phyloP scores from a whole-genome alignment of 2,113 vertebrate species.

The Hippocampus zosterae region DNA sequence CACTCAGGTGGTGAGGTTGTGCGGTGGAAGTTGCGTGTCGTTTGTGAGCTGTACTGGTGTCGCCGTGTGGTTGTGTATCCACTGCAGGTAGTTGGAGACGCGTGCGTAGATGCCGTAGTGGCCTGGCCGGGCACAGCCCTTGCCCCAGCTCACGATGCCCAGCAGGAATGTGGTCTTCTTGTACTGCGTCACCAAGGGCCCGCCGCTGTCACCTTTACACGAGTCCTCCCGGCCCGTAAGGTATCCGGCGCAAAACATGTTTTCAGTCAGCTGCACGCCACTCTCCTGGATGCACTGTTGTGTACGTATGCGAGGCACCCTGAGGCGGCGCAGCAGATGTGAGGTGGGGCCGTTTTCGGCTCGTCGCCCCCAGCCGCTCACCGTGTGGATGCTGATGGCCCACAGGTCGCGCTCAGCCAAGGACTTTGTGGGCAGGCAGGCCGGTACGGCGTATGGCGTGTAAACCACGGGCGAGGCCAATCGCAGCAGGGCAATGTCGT shows the following conservation, averaged over 20 bases:
- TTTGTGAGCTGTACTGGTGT: background rate
- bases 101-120: conserved; percentile 89
- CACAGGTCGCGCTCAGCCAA: conserved; percentile 74
- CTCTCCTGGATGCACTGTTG: conserved; percentile 77
- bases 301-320: conserved; percentile 79
- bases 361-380: conserved; percentile 88
- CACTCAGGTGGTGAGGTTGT: conserved; percentile 8
- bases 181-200: conserved; percentile 83
- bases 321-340: conserved; percentile 70
- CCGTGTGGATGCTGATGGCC: conserved; percentile 71
- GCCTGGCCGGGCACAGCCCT: conserved; percentile 82
- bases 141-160: conserved; percentile 92
- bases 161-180: conserved; percentile 82
- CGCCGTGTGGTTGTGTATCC: conserved; percentile 72
- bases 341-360: conserved; percentile 77
- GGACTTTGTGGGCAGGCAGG: conserved; percentile 78
- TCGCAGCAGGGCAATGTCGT: conserved; percentile 83
- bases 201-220: conserved; percentile 92
- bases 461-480: conserved; percentile 67
- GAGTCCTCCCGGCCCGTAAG: conserved; percentile 78
- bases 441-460: conserved; percentile 72
- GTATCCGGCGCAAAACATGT: conserved; percentile 98
- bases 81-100: conserved; percentile 80
- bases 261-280: conserved; percentile 71
- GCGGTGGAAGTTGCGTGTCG: background rate